These are phyloP conservation scores for Brachionus sp. DNA, from an alignment of 1,140 invertebrate genomes.

Conservation along the genomic window DNA sequence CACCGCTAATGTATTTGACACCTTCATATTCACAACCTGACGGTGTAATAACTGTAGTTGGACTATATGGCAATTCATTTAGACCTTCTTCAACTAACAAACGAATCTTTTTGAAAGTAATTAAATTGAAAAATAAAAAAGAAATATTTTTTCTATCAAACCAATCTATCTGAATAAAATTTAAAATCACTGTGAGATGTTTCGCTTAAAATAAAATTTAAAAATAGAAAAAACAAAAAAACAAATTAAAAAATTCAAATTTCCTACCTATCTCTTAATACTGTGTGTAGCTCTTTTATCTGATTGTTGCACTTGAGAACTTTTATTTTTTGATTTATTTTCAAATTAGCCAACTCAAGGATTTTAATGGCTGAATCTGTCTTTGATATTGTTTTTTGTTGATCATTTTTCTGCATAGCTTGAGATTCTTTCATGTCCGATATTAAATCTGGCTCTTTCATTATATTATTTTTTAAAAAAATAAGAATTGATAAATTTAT, in stretches of 20 bases:
- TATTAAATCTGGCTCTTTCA: slow-evolving; percentile 42
- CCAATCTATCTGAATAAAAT: slow-evolving; percentile 89
- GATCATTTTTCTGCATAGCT: neutral
- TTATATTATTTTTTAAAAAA: neutral
- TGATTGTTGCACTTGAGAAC: slow-evolving; percentile 41
- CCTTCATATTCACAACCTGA: slow-evolving; percentile 69
- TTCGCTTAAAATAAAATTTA: slow-evolving; percentile 65
- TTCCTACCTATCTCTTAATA: slow-evolving; percentile 30
- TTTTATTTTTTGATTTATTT: neutral
- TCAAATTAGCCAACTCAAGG: neutral
- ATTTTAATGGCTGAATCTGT: neutral
- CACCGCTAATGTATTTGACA: slow-evolving; percentile 86
- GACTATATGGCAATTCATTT: slow-evolving; percentile 88
- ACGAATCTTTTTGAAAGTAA: slow-evolving; percentile 67
- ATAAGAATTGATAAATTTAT: neutral
- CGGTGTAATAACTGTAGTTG: slow-evolving; percentile 82
- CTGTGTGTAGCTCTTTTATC: slow-evolving; percentile 43
- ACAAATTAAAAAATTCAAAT: neutral
- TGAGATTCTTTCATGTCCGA: slow-evolving; percentile 33
- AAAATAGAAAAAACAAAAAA: neutral
- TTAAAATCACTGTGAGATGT: slow-evolving; percentile 93
- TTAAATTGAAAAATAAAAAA: neutral
- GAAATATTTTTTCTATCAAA: slow-evolving; percentile 55
- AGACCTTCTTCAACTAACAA: slow-evolving; percentile 96
- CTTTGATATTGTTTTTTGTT: slow-evolving; percentile 12